Evolutionary conservation across 2,888 invertebrate genomes (phyloP), one percentile per base, ranked within the genome.

Genomic region (Plemyria rubiginata): DNA sequence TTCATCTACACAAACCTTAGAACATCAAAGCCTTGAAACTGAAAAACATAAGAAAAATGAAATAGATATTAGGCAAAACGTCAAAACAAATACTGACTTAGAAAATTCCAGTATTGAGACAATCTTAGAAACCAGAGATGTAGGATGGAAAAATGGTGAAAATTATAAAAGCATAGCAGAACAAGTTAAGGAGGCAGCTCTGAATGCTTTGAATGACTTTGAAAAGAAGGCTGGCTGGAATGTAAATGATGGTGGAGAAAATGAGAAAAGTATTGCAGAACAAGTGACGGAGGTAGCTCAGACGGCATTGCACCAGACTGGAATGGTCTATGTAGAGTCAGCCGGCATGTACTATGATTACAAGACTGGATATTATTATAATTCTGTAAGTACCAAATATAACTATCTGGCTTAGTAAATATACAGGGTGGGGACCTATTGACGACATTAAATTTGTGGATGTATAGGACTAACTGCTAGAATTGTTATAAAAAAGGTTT

Each of bases 261-360:
- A 55, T 8, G 65, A 78, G 9, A 90, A 88, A 67, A 94, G 93
- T 77, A 94, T 97, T 71, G 94, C 95, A 0, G 96, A 96, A 45
- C 96, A 97, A 86, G 96, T 97, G 54, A 96, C 95, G 52, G 94
- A 96, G 81, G 96, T 94, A 3, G 97, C 97, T 0, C 95, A 96
- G 81, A 94, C 94, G 80, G 96, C 96, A 4, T 85, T 96, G 79
- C 94, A 95, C 73, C 94, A 96, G 71, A 94, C 94, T 51, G 96
- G 96, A 15, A 97, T 97, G 94, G 96, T 97, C 32, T 98, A 96
- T 86, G 97, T 98, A 70, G 95, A 96, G 78, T 96, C 96, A 2
- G 96, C 96, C 28, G 97, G 97, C 70, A 94, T 97, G 89, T 98
- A 98, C 87, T 98, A 97, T 85, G 97, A 98, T 86, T 96, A 96